Evolutionary conservation across 1,140 invertebrate species (phyloP).

Genomic region (Diuraphis noxia): DNA sequence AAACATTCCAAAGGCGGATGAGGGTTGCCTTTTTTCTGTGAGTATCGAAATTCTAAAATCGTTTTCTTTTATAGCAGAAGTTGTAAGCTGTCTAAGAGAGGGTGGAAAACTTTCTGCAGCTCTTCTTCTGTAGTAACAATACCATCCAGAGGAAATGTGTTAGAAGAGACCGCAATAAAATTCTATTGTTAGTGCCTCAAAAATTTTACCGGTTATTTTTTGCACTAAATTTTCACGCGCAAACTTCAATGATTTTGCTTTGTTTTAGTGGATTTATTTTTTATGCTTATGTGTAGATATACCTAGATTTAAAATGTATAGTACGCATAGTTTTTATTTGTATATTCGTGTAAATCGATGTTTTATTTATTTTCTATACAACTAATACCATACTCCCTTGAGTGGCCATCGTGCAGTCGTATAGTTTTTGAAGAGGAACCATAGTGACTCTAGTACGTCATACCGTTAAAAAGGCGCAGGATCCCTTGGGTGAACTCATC

Average conservation of each 20-base stretch:
- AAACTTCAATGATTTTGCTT: not conserved
- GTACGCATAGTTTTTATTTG: not conserved
- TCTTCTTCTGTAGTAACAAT: conserved; percentile 33
- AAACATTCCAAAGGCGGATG: conserved; percentile 35
- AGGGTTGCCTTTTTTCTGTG: not conserved
- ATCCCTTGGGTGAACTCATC: conserved; percentile 21
- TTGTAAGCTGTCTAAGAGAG: not conserved
- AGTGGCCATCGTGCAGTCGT: not conserved
- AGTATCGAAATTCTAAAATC: conserved; percentile 50
- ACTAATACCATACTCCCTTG: not conserved
- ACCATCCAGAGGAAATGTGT: conserved; percentile 10
- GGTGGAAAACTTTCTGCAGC: conserved; percentile 25
- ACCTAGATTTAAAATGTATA: not conserved
- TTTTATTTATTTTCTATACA: not conserved
- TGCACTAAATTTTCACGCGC: not conserved
- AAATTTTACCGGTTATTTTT: conserved; percentile 39
- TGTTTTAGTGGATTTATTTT: conserved; percentile 1
- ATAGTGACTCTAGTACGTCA: not conserved
- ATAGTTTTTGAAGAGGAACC: not conserved
- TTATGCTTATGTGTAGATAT: not conserved
- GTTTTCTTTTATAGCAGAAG: conserved; percentile 39
- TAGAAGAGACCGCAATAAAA: conserved; percentile 46
- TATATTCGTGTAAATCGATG: not conserved
- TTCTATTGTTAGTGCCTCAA: conserved; percentile 40
- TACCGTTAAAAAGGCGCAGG: conserved; percentile 4